Percentiles rank a stretch among this genome's conserved stretches.
These are phyloP conservation scores for Chiloscyllium plagiosum DNA, from an alignment of 2,113 vertebrate species.

Conservation along the genomic window DNA sequence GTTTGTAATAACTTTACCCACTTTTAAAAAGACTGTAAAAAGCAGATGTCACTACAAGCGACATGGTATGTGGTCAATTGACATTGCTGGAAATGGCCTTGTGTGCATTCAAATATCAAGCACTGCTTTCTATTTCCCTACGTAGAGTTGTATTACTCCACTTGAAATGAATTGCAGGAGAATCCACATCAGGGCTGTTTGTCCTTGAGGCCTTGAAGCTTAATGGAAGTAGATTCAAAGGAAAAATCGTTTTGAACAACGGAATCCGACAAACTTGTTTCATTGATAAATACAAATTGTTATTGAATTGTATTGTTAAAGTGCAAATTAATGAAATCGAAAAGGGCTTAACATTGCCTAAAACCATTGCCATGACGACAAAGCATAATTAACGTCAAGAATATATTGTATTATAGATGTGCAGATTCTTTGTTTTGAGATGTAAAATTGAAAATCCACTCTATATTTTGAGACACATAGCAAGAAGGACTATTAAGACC, in stretches of 20 bases:
- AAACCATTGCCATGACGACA: not conserved
- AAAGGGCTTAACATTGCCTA: not conserved
- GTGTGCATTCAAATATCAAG: not conserved
- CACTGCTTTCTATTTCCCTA: not conserved
- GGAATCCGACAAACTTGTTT: not conserved
- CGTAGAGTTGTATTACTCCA: not conserved
- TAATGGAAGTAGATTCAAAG: not conserved
- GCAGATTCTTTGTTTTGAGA: not conserved
- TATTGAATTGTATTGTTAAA: not conserved
- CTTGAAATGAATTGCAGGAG: not conserved
- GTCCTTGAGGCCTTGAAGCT: not conserved
- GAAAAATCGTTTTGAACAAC: not conserved
- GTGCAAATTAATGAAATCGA: not conserved
- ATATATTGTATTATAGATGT: not conserved
- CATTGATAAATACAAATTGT: not conserved
- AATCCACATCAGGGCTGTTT: not conserved
- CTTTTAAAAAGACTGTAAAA: not conserved
- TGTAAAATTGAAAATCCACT: not conserved
- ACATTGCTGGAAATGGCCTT: not conserved
- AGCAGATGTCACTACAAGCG: not conserved
- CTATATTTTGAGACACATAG: not conserved
- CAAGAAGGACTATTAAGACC: not conserved
- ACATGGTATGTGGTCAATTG: not conserved
- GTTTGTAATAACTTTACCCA: not conserved
- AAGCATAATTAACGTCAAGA: not conserved